Percentiles rank a stretch among this genome's conserved stretches.
These are phyloP conservation scores for Tamias sibiricus DNA, from an alignment of 2,113 vertebrate species.

Conservation along the genomic window DNA sequence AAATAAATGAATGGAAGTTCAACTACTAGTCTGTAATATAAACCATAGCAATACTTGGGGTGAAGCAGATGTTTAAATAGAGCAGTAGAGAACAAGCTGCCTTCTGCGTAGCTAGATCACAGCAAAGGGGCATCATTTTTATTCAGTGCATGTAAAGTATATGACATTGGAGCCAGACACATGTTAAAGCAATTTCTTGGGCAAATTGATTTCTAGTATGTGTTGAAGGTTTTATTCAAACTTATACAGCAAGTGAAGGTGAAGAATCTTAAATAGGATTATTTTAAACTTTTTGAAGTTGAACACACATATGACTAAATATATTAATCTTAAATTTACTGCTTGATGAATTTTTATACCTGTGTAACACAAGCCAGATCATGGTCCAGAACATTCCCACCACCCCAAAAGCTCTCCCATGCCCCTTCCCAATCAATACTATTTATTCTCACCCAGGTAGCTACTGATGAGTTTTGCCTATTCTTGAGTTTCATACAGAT, in stretches of 20 bases:
- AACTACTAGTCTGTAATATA: neutral
- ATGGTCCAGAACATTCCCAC: neutral
- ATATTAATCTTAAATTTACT: neutral
- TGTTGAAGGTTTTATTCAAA: slow-evolving; percentile 34
- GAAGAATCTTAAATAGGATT: neutral
- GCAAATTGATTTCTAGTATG: neutral
- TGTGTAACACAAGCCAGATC: neutral
- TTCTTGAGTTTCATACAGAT: slow-evolving; percentile 23
- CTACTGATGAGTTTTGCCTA: neutral
- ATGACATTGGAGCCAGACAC: neutral
- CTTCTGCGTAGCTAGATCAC: neutral
- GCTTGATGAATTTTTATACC: neutral
- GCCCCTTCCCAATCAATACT: neutral
- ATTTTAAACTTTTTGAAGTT: neutral
- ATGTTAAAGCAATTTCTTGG: slow-evolving; percentile 4
- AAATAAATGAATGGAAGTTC: neutral
- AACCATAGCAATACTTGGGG: neutral
- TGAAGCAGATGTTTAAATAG: neutral
- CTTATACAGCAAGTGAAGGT: neutral
- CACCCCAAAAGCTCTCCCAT: neutral
- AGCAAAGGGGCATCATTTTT: slow-evolving; percentile 4
- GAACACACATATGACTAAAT: neutral
- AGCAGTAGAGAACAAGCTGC: neutral
- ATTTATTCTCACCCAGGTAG: neutral
- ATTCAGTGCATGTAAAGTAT: neutral